Conservation (phyloP, 2,888 invertebrate species). For the Platynereis dumerilii region DNA sequence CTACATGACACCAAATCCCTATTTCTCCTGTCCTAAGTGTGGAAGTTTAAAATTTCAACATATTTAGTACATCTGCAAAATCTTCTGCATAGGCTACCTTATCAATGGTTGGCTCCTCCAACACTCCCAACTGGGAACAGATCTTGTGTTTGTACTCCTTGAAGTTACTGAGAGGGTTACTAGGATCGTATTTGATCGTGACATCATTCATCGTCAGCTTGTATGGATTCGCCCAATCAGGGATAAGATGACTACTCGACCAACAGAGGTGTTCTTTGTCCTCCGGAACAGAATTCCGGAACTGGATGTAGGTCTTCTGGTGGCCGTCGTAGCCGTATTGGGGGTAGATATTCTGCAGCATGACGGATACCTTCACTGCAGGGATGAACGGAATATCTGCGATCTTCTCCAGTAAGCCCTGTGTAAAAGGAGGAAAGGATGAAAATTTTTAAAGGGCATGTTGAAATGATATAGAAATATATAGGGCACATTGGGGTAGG, state of each 20-base stretch:
- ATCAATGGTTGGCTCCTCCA: conserved; percentile 31
- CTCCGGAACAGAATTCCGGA: conserved; percentile 38
- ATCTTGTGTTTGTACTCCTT: conserved; percentile 30
- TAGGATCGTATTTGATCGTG: conserved; percentile 13
- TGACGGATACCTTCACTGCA: conserved; percentile 32
- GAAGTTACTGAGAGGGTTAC: conserved; percentile 12
- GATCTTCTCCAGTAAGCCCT: conserved; percentile 30
- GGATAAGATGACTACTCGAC: conserved; percentile 37
- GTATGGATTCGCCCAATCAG: conserved; percentile 42
- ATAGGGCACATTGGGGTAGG: too few species aligned
- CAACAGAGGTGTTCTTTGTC: conserved; percentile 37
- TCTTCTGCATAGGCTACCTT: too few species aligned
- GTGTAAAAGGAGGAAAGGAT: neutral
- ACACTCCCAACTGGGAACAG: conserved; percentile 30
- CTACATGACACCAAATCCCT: too few species aligned
- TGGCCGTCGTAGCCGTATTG: conserved; percentile 26
- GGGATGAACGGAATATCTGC: conserved; percentile 38
- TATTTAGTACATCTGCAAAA: too few species aligned
- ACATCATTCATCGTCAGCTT: conserved; percentile 33
- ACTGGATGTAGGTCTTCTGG: conserved; percentile 33
- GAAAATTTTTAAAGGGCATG: neutral
- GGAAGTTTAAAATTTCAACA: too few species aligned
- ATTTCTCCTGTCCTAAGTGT: too few species aligned
- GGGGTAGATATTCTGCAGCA: conserved; percentile 30
- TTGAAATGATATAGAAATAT: too few species aligned